Conservation (phyloP, 2,888 invertebrate genomes). For the Mayetiola destructor region DNA sequence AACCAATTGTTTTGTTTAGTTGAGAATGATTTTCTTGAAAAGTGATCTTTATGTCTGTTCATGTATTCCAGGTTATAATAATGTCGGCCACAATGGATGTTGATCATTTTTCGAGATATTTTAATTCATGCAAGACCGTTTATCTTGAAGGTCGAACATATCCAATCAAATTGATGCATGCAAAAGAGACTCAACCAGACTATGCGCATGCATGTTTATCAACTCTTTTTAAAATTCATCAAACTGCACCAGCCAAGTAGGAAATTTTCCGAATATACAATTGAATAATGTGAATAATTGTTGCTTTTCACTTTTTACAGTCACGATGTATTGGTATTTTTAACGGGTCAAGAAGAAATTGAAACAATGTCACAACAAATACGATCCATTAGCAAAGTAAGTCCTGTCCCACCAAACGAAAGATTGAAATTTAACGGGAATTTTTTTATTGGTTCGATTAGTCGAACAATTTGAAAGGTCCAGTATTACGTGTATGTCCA, state of each 20-base stretch:
- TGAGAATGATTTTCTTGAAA: too few relatives aligned
- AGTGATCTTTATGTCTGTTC: too few relatives aligned
- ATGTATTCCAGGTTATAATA: slow-evolving; percentile 60
- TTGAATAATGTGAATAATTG: background rate
- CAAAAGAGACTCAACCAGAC: slow-evolving; percentile 59
- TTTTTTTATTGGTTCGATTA: background rate
- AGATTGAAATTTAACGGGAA: background rate
- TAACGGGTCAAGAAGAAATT: slow-evolving; percentile 95
- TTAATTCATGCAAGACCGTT: slow-evolving; percentile 69
- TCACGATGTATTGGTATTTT: slow-evolving; percentile 80
- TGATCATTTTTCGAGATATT: slow-evolving; percentile 81
- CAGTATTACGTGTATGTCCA: slow-evolving; percentile 63
- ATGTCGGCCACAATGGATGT: slow-evolving; percentile 98
- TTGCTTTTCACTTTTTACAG: slow-evolving; percentile 38
- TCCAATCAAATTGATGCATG: slow-evolving; percentile 61
- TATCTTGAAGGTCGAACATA: slow-evolving; percentile 82
- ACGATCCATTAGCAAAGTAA: slow-evolving; percentile 53
- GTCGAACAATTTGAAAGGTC: slow-evolving; percentile 43
- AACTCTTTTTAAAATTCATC: slow-evolving; percentile 80
- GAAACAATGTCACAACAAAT: slow-evolving; percentile 68
- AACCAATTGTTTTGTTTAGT: too few relatives aligned
- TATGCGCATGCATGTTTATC: slow-evolving; percentile 71
- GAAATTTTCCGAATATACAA: slow-evolving; percentile 21
- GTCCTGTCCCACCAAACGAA: too few relatives aligned
- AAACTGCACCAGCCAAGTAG: slow-evolving; percentile 64